phyloP scores from a whole-genome alignment of 1,140 invertebrate genomes.

The Campoletis sonorensis region DNA sequence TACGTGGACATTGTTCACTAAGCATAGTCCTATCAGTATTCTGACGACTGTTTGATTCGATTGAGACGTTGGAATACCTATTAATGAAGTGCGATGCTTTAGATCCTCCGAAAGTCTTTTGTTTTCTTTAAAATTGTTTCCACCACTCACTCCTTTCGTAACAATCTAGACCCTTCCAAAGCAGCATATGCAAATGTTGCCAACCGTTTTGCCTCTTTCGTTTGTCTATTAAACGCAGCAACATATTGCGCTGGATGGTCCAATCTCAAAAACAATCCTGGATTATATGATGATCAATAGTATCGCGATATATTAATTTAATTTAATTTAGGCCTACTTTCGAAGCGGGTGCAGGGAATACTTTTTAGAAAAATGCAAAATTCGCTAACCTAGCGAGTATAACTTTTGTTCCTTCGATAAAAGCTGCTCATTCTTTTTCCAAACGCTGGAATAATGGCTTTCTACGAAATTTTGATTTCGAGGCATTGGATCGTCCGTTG shows the following conservation, averaged over 20 bases:
- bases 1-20: slow-evolving; percentile 80
- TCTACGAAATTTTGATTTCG: slow-evolving; percentile 76
- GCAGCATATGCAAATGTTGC: slow-evolving; percentile 84
- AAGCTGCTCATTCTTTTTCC: slow-evolving; percentile 82
- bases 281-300: not conserved
- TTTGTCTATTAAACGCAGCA: slow-evolving; percentile 85
- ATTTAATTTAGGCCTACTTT: not conserved
- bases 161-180: slow-evolving; percentile 76
- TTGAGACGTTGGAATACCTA: slow-evolving; percentile 62
- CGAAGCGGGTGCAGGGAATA: slow-evolving; percentile 15
- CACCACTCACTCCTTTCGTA: slow-evolving; percentile 56
- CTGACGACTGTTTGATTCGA: slow-evolving; percentile 57
- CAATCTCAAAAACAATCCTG: slow-evolving; percentile 60
- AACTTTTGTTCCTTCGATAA: slow-evolving; percentile 82
- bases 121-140: too few species aligned
- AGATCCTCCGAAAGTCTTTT: too few species aligned
- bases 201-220: slow-evolving; percentile 79
- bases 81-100: slow-evolving; percentile 37
- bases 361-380: not conserved
- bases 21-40: slow-evolving; percentile 66
- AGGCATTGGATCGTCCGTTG: not conserved
- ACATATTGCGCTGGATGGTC: slow-evolving; percentile 85
- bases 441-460: slow-evolving; percentile 81
- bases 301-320: not conserved
- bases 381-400: slow-evolving; percentile 82